phyloP scores from a whole-genome alignment of 1,140 invertebrate genomes.

The Capitella teleta region DNA sequence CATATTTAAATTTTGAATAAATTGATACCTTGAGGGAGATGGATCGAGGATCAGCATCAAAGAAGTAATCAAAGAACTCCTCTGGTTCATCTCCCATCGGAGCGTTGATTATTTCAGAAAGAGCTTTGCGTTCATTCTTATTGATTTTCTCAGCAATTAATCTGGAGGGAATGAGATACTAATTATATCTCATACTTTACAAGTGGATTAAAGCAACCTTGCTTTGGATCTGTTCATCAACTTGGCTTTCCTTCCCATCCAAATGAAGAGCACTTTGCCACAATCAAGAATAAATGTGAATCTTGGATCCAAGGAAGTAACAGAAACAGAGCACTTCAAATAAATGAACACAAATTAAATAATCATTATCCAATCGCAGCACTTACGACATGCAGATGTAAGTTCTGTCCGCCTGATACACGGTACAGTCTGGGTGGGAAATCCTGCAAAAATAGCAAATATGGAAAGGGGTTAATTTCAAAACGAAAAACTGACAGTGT shows the following conservation, averaged over 20 bases:
- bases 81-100: slow-evolving; percentile 65
- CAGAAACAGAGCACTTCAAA: slow-evolving; percentile 43
- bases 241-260: slow-evolving; percentile 78
- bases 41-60: too few relatives aligned
- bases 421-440: slow-evolving; percentile 76
- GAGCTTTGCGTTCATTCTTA: slow-evolving; percentile 94
- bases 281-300: slow-evolving; percentile 87
- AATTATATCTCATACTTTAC: neutral
- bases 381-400: slow-evolving; percentile 82
- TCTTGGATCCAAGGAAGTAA: slow-evolving; percentile 69
- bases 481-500: slow-evolving; percentile 10
- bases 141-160: slow-evolving; percentile 97
- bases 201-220: slow-evolving; percentile 30
- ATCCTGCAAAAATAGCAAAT: slow-evolving; percentile 47
- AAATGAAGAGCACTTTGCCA: slow-evolving; percentile 77
- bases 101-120: slow-evolving; percentile 78
- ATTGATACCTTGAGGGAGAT: too few relatives aligned
- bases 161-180: too few relatives aligned
- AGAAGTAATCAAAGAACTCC: slow-evolving; percentile 84
- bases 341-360: slow-evolving; percentile 3
- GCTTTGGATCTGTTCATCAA: slow-evolving; percentile 91
- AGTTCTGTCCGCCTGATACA: slow-evolving; percentile 67
- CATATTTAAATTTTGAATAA: too few relatives aligned
- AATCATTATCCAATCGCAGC: neutral
- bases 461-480: neutral